These are phyloP conservation scores for Chrysolina haemoptera DNA, from an alignment of 2,888 invertebrate genomes.

Conservation along the genomic window DNA sequence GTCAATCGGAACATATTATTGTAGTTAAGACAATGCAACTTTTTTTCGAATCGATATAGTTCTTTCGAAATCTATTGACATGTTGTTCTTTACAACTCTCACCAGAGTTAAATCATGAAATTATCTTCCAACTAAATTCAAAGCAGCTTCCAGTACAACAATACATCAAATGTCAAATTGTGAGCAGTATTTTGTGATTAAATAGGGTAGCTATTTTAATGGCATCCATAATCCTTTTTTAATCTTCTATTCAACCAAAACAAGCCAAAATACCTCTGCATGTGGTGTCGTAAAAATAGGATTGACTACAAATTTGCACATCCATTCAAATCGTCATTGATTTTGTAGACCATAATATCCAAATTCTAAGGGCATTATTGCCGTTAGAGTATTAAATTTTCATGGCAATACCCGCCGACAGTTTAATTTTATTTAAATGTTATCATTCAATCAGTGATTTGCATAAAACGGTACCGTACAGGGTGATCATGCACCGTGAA, in stretches of 20 bases:
- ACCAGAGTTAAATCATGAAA: not conserved
- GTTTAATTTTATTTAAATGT: slow-evolving; percentile 27
- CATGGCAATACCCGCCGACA: slow-evolving; percentile 17
- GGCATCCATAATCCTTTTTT: slow-evolving; percentile 1
- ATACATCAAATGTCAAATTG: not conserved
- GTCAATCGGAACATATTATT: too few relatives aligned
- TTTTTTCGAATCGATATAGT: too few relatives aligned
- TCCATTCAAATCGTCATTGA: slow-evolving; percentile 4
- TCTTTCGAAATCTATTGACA: too few relatives aligned
- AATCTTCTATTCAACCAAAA: slow-evolving; percentile 14
- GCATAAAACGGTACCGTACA: slow-evolving; percentile 46
- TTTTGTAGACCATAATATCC: slow-evolving; percentile 15
- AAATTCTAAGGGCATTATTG: slow-evolving; percentile 22
- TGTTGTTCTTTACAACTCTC: too few relatives aligned
- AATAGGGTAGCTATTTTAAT: not conserved
- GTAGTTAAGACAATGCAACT: too few relatives aligned
- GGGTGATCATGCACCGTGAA: slow-evolving; percentile 41
- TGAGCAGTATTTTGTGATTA: not conserved
- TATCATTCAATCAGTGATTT: slow-evolving; percentile 40
- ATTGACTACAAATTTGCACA: slow-evolving; percentile 26
- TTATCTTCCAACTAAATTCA: not conserved
- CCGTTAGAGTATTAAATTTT: slow-evolving; percentile 27
- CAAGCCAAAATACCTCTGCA: slow-evolving; percentile 27
- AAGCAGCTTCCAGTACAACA: slow-evolving; percentile 2
- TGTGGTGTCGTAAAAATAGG: slow-evolving; percentile 22